These are phyloP conservation scores for Leptodactylus fallax DNA, from an alignment of 2,797 vertebrate species.

Conservation along the genomic window DNA sequence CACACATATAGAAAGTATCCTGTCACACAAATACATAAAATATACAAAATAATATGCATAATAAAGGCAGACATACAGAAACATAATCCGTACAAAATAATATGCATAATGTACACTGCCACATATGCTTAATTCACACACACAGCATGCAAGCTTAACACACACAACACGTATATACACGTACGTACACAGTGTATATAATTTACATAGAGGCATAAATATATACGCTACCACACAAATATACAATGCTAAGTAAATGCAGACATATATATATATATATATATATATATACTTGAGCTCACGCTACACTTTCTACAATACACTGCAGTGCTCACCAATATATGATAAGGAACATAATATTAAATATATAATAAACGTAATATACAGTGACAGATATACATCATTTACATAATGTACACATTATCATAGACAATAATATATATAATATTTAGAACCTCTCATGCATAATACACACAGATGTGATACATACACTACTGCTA, in stretches of 20 bases:
- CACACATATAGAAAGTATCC: not conserved
- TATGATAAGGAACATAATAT: constrained; percentile 60
- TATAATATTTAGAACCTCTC: not conserved
- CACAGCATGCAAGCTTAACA: constrained; percentile 35
- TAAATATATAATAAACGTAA: constrained; percentile 66
- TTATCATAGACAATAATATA: not conserved
- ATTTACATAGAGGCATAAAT: not conserved
- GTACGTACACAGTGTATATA: not conserved
- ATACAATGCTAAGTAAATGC: no score
- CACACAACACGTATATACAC: constrained; percentile 56
- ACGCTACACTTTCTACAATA: not conserved
- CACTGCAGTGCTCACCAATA: not conserved
- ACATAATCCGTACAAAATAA: not conserved
- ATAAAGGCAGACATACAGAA: not conserved
- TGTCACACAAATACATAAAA: not conserved
- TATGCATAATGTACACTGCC: not conserved
- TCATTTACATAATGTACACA: not conserved
- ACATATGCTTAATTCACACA: not conserved
- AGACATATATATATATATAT: not conserved
- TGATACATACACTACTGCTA: not conserved
- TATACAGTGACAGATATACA: not conserved
- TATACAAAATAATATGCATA: constrained; percentile 28
- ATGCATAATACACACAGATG: not conserved
- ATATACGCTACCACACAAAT: no score
- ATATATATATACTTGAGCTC: not conserved